These are phyloP conservation scores for Dexiosoma caninum DNA, from an alignment of 2,888 invertebrate genomes.

Conservation along the genomic window DNA sequence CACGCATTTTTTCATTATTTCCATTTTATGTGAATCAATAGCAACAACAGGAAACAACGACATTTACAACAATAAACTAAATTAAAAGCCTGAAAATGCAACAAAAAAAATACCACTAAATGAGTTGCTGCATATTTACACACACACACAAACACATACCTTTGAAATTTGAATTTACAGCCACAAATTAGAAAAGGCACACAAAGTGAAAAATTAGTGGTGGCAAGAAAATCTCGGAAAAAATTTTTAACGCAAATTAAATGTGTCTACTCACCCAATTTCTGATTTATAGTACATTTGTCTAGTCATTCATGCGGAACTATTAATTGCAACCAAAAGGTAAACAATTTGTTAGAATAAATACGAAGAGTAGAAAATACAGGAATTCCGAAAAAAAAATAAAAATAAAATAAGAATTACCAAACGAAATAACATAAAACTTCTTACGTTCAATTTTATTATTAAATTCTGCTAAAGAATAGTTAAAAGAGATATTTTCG, in stretches of 20 bases:
- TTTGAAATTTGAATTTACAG: slow-evolving; percentile 27
- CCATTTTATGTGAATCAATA: neutral
- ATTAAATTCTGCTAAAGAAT: too few species aligned
- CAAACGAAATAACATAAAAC: too few species aligned
- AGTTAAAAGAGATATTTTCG: too few species aligned
- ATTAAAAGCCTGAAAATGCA: slow-evolving; percentile 38
- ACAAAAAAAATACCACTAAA: neutral
- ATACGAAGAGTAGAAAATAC: neutral
- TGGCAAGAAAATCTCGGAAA: neutral
- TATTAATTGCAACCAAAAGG: slow-evolving; percentile 44
- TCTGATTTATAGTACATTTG: slow-evolving; percentile 20
- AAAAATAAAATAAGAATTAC: too few species aligned
- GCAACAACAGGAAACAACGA: slow-evolving; percentile 9
- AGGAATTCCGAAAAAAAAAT: neutral
- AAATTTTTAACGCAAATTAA: neutral
- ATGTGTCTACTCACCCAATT: neutral
- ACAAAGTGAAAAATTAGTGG: slow-evolving; percentile 35
- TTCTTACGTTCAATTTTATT: too few species aligned
- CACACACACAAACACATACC: neutral
- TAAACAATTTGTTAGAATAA: slow-evolving; percentile 44
- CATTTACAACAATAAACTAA: slow-evolving; percentile 35
- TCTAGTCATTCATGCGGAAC: slow-evolving; percentile 13
- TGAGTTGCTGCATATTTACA: neutral
- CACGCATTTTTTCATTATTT: neutral
- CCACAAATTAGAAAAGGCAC: slow-evolving; percentile 51